phyloP scores from a whole-genome alignment of 1,140 invertebrate species.

The Drosophila arawakana region DNA sequence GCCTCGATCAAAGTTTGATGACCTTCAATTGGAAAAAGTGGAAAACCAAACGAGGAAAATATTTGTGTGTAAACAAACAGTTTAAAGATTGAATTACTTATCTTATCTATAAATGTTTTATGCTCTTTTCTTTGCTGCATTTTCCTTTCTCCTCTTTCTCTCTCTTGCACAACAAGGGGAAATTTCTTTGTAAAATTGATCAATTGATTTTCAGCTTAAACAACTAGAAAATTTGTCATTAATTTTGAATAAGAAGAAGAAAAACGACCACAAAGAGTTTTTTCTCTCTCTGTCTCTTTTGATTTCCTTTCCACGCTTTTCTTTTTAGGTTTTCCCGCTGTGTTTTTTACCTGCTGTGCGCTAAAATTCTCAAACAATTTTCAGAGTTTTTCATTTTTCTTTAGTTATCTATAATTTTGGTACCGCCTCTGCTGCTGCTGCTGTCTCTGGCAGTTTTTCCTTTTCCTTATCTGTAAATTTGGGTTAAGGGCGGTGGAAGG shows the following conservation, averaged over 20 bases:
- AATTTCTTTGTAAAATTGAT: conserved; percentile 31
- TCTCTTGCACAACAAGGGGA: neutral
- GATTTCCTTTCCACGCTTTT: conserved; percentile 14
- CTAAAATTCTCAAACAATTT: conserved; percentile 39
- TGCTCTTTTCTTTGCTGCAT: neutral
- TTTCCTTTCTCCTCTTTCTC: neutral
- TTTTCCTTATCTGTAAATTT: neutral
- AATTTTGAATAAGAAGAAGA: conserved; percentile 10
- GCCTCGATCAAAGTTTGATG: conserved; percentile 66
- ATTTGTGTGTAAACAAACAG: conserved; percentile 60
- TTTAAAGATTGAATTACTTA: conserved; percentile 20
- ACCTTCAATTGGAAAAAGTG: conserved; percentile 52
- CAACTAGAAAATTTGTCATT: conserved; percentile 37
- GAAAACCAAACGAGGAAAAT: conserved; percentile 3
- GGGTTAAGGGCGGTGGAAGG: neutral
- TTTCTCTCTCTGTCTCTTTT: conserved; percentile 15
- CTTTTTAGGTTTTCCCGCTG: conserved; percentile 14
- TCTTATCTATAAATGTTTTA: conserved; percentile 9
- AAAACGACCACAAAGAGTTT: conserved; percentile 20
- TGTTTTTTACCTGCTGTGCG: conserved; percentile 43
- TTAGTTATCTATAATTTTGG: conserved; percentile 13
- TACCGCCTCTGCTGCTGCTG: conserved; percentile 2
- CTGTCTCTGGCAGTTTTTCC: conserved; percentile 6
- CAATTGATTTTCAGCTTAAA: conserved; percentile 34
- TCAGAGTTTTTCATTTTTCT: conserved; percentile 13